These are phyloP conservation scores for Ennomos erosarius DNA, from an alignment of 2,888 invertebrate genomes.

Conservation along the genomic window DNA sequence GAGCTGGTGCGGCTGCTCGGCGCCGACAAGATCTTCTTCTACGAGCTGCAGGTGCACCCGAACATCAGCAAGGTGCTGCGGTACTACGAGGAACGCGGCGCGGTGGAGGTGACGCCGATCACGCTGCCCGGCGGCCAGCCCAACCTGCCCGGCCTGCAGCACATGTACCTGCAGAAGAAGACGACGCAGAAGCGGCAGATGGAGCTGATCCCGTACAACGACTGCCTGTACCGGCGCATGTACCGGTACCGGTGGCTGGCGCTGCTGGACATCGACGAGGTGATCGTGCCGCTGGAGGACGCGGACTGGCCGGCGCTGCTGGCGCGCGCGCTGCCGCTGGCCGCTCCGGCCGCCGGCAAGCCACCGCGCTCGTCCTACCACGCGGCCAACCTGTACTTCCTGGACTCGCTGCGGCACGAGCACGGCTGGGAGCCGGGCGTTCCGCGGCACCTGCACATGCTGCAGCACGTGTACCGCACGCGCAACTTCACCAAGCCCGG, in stretches of 20 bases:
- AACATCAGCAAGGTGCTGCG: conserved; percentile 94
- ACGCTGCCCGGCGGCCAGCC: conserved; percentile 96
- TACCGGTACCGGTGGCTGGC: conserved; percentile 95
- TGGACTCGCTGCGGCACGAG: conserved; percentile 93
- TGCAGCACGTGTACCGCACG: conserved; percentile 95
- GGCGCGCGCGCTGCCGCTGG: conserved; percentile 88
- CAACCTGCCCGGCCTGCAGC: conserved; percentile 94
- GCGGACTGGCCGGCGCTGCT: conserved; percentile 91
- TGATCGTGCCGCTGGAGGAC: conserved; percentile 94
- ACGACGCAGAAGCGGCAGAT: conserved; percentile 97
- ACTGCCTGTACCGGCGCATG: conserved; percentile 97
- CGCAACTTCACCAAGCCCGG: conserved; percentile 97
- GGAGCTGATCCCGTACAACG: conserved; percentile 98
- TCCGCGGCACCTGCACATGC: conserved; percentile 96
- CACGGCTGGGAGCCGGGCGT: conserved; percentile 92
- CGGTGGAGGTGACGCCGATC: conserved; percentile 91
- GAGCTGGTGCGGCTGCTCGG: conserved; percentile 94
- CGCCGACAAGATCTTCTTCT: conserved; percentile 96
- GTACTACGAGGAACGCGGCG: conserved; percentile 87
- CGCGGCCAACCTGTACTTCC: conserved; percentile 96
- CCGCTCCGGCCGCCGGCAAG: conserved; percentile 82
- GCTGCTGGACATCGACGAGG: conserved; percentile 97
- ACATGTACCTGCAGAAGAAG: conserved; percentile 95
- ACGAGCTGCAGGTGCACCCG: conserved; percentile 95
- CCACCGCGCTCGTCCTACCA: conserved; percentile 91